Percentiles rank a stretch among this genome's conserved stretches.
Conservation (phyloP, 2,888 invertebrate genomes). For the Epistrophe grossulariae region DNA sequence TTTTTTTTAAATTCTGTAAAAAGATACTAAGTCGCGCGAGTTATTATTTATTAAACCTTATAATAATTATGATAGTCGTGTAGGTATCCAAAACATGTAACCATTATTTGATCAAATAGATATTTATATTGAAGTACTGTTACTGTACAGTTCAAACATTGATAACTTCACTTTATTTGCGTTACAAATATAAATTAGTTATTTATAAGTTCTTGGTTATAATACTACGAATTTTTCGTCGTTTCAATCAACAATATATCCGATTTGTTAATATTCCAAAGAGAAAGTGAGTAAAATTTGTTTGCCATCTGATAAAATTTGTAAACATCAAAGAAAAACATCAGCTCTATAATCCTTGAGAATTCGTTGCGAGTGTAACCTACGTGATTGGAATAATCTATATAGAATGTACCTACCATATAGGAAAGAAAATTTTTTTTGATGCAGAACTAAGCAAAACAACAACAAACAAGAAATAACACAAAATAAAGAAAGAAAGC, state of each 20-base stretch:
- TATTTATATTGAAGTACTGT: too few relatives aligned
- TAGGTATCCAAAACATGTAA: too few relatives aligned
- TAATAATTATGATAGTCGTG: too few relatives aligned
- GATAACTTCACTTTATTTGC: too few relatives aligned
- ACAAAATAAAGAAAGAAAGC: conserved; percentile 16
- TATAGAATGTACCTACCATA: conserved; percentile 44
- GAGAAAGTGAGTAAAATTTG: conserved; percentile 75
- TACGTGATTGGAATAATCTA: conserved; percentile 72
- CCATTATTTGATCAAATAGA: too few relatives aligned
- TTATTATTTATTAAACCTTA: too few relatives aligned
- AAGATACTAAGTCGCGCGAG: too few relatives aligned
- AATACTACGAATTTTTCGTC: conserved; percentile 43
- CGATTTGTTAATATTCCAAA: conserved; percentile 73
- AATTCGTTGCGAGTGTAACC: conserved; percentile 66
- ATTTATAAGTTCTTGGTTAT: conserved; percentile 54
- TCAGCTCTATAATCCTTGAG: conserved; percentile 69
- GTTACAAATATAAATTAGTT: too few relatives aligned
- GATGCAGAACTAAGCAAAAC: conserved; percentile 24
- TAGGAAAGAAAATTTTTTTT: conserved; percentile 41
- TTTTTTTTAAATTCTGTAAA: too few relatives aligned
- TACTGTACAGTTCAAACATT: too few relatives aligned
- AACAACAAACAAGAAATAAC: neutral
- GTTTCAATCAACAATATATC: conserved; percentile 75
- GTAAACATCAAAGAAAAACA: conserved; percentile 75
- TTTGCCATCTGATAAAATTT: conserved; percentile 76